phyloP scores from a whole-genome alignment of 2,113 vertebrate genomes.

The Poicephalus gulielmi region DNA sequence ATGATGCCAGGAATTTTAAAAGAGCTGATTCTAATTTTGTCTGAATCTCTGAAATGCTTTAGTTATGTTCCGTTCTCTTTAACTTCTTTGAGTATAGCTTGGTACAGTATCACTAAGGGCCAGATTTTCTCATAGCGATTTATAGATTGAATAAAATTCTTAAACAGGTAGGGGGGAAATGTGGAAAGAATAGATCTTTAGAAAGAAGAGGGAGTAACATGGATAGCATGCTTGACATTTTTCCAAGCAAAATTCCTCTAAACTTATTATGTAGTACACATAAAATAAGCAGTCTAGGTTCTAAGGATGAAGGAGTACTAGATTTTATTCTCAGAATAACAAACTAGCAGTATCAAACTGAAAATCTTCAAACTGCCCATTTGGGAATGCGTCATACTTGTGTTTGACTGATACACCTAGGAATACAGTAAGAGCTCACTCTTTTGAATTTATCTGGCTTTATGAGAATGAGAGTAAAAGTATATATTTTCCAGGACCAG shows the following conservation, averaged over 20 bases:
- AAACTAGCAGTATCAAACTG: background rate
- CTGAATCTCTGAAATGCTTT: background rate
- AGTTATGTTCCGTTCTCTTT: background rate
- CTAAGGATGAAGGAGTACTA: background rate
- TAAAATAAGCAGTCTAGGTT: background rate
- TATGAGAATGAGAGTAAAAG: background rate
- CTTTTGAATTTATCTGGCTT: background rate
- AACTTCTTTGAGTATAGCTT: background rate
- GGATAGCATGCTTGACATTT: background rate
- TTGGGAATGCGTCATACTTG: background rate
- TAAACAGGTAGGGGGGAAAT: accelerated
- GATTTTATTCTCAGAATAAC: background rate
- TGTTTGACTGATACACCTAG: background rate
- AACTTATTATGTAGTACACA: background rate
- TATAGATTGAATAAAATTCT: background rate
- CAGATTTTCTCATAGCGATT: background rate
- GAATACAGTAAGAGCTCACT: background rate
- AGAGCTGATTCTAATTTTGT: background rate
- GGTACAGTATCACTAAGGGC: background rate
- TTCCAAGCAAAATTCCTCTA: background rate
- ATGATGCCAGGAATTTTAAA: background rate
- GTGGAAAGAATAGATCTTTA: background rate
- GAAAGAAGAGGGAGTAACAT: background rate
- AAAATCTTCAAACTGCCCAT: background rate
- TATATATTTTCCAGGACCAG: background rate